A percentile compares a stretch with the other conserved stretches of the same genome.
Conservation (phyloP, 2,888 invertebrate species). For the Tenodera sinensis region DNA sequence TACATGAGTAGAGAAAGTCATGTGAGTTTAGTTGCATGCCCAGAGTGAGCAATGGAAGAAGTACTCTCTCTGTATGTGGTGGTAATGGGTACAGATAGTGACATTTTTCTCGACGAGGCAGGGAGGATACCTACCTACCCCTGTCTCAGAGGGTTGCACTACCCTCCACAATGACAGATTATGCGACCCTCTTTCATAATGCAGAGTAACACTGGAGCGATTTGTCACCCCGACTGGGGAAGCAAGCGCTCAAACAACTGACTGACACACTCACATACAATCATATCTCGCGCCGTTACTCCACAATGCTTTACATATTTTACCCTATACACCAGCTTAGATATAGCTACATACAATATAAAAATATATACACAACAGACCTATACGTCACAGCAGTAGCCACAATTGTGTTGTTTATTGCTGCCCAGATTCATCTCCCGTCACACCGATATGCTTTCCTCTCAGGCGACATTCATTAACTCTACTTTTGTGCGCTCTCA, state of each 20-base stretch:
- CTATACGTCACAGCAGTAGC: not conserved
- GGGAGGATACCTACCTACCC: not conserved
- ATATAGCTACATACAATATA: not conserved
- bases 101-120: too few relatives aligned
- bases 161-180: slow-evolving; percentile 4
- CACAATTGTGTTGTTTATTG: not conserved
- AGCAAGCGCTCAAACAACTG: not conserved
- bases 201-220: not conserved
- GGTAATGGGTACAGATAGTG: too few relatives aligned
- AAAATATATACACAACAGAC: not conserved
- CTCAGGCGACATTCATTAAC: not conserved
- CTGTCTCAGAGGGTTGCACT: not conserved
- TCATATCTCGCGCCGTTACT: not conserved
- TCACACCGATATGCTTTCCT: not conserved
- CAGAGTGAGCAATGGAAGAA: too few relatives aligned
- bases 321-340: not conserved
- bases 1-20: too few relatives aligned
- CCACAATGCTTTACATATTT: slow-evolving; percentile 4
- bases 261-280: not conserved
- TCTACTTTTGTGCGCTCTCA: not conserved
- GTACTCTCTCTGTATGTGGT: too few relatives aligned
- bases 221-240: not conserved
- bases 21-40: too few relatives aligned
- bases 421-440: not conserved
- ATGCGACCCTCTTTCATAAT: not conserved